These are phyloP conservation scores for Parnassius mnemosyne DNA, from an alignment of 2,888 invertebrate species.

Conservation along the genomic window DNA sequence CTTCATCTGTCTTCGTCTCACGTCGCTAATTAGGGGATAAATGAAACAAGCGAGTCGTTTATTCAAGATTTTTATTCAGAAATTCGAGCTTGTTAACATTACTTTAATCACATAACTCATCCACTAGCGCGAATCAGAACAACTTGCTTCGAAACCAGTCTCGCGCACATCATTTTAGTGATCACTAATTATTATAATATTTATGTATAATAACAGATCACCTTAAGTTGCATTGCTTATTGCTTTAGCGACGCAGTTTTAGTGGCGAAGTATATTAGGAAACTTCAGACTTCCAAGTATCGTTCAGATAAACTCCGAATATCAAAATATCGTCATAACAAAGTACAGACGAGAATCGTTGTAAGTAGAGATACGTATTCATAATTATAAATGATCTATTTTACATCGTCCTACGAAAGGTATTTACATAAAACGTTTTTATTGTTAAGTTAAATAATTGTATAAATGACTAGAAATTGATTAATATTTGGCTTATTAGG, in stretches of 20 bases:
- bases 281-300: slow-evolving; percentile 36
- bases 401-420: slow-evolving; percentile 43
- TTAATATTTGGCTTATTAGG: slow-evolving; percentile 41
- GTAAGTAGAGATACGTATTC: slow-evolving; percentile 50
- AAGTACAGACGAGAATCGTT: slow-evolving; percentile 35
- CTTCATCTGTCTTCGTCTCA: slow-evolving; percentile 20
- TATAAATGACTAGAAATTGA: slow-evolving; percentile 42
- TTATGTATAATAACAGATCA: not conserved
- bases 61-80: slow-evolving; percentile 63
- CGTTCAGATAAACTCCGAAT: slow-evolving; percentile 60
- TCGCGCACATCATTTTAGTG: slow-evolving; percentile 12
- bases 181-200: not conserved
- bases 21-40: slow-evolving; percentile 30
- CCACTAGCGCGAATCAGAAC: slow-evolving; percentile 64
- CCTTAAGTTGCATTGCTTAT: not conserved
- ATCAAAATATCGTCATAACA: slow-evolving; percentile 59
- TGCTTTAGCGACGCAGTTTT: not conserved
- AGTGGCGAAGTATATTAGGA: slow-evolving; percentile 19
- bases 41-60: slow-evolving; percentile 42
- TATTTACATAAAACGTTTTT: slow-evolving; percentile 38
- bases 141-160: slow-evolving; percentile 63
- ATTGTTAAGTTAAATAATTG: slow-evolving; percentile 28
- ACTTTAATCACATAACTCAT: slow-evolving; percentile 67
- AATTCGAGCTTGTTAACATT: slow-evolving; percentile 65
- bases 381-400: slow-evolving; percentile 25